A percentile compares a stretch with the other conserved stretches of the same genome.
These are phyloP conservation scores for Cistogaster globosa DNA, from an alignment of 2,888 invertebrate genomes.

Conservation along the genomic window DNA sequence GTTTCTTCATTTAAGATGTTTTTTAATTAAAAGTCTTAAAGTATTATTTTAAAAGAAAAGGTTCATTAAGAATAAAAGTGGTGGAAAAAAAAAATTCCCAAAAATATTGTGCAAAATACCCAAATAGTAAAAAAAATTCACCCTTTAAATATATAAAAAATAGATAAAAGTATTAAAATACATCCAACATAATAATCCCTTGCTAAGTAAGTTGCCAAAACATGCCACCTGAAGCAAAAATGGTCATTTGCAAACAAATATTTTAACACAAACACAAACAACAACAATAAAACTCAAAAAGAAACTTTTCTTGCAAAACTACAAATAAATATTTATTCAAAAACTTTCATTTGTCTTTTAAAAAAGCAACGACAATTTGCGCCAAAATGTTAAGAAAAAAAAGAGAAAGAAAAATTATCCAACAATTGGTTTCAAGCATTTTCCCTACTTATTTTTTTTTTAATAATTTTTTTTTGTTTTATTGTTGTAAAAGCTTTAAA, in stretches of 20 bases:
- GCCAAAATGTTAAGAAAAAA: background rate
- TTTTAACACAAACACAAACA: slow-evolving; percentile 37
- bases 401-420: slow-evolving; percentile 36
- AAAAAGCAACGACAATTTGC: background rate
- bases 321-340: slow-evolving; percentile 26
- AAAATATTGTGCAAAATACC: no score
- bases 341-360: background rate
- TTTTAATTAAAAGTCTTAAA: no score
- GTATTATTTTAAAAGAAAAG: no score
- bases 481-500: slow-evolving; percentile 57
- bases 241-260: slow-evolving; percentile 61
- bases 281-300: background rate
- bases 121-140: background rate
- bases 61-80: no score
- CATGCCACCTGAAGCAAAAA: slow-evolving; percentile 65
- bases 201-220: slow-evolving; percentile 62
- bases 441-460: slow-evolving; percentile 25
- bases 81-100: no score
- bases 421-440: slow-evolving; percentile 62
- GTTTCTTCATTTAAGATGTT: no score
- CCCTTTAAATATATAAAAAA: slow-evolving; percentile 1
- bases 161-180: background rate
- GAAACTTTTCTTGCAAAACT: slow-evolving; percentile 19
- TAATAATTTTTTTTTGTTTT: slow-evolving; percentile 6
- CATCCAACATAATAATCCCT: slow-evolving; percentile 61